Conservation (phyloP, 2,113 vertebrate genomes). For the Isichthys henryi region DNA sequence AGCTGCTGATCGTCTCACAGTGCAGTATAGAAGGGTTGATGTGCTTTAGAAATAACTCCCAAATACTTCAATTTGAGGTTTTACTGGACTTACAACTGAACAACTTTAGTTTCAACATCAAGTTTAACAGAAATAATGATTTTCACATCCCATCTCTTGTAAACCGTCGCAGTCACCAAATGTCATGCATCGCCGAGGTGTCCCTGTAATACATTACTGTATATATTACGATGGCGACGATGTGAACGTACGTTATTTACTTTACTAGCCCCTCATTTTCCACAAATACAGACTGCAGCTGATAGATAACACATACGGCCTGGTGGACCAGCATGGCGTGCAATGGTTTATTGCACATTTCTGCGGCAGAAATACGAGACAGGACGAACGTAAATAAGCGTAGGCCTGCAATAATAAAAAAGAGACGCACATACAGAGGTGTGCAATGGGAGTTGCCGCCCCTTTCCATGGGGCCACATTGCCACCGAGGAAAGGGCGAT, state of each 20-base stretch:
- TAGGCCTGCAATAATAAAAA: not conserved
- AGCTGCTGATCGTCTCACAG: not conserved
- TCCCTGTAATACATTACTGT: not conserved
- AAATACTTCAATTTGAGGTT: not conserved
- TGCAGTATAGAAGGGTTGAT: not conserved
- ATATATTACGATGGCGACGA: not conserved
- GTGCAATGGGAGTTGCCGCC: not conserved
- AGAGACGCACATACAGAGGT: not conserved
- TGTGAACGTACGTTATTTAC: not conserved
- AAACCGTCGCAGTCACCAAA: not conserved
- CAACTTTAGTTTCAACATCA: not conserved
- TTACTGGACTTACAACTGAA: not conserved
- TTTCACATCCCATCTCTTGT: not conserved
- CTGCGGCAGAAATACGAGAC: not conserved
- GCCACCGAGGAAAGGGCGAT: not conserved
- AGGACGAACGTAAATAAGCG: not conserved
- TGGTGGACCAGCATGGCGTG: not conserved
- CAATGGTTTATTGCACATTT: not conserved
- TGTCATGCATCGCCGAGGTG: not conserved
- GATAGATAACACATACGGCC: not conserved
- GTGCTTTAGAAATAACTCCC: not conserved
- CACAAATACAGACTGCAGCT: not conserved
- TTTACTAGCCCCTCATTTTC: not conserved
- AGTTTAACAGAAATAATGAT: not conserved
- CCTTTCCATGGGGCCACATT: not conserved